These are phyloP conservation scores for Taurulus bubalis DNA, from an alignment of 2,113 vertebrate genomes.

Conservation along the genomic window DNA sequence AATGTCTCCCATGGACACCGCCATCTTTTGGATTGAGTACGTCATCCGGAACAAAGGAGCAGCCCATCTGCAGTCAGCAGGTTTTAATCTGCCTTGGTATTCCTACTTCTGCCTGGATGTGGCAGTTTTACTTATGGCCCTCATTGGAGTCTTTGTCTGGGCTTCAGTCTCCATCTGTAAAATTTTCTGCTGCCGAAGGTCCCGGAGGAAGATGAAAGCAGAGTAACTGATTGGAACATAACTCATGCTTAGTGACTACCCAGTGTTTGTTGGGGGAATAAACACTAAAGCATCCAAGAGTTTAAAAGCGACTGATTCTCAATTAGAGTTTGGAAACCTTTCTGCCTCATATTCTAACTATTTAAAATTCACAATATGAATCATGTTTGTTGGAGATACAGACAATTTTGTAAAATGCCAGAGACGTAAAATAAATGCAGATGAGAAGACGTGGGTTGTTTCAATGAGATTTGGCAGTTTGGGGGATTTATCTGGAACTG, in stretches of 20 bases:
- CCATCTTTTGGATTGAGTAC: constrained; percentile 85
- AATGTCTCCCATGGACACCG: constrained; percentile 73
- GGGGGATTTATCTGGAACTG: background rate
- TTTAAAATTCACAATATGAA: background rate
- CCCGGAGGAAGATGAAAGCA: constrained; percentile 70
- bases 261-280: background rate
- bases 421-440: background rate
- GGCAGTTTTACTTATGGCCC: constrained; percentile 34
- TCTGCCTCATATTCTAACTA: background rate
- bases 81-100: constrained; percentile 79
- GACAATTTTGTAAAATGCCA: background rate
- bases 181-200: constrained; percentile 56
- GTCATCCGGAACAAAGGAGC: constrained; percentile 82
- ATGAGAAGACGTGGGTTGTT: background rate
- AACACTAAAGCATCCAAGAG: background rate
- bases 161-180: constrained; percentile 41
- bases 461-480: background rate
- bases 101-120: constrained; percentile 80
- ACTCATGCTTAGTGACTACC: background rate
- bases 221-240: constrained; percentile 53
- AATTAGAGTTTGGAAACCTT: background rate
- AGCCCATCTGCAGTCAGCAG: constrained; percentile 68
- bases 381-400: background rate
- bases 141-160: constrained; percentile 45
- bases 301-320: background rate